Evolutionary conservation across 1,140 invertebrate species (phyloP), one percentile per base, ranked within the genome.

Genomic region (Brachionus manjavacas): DNA sequence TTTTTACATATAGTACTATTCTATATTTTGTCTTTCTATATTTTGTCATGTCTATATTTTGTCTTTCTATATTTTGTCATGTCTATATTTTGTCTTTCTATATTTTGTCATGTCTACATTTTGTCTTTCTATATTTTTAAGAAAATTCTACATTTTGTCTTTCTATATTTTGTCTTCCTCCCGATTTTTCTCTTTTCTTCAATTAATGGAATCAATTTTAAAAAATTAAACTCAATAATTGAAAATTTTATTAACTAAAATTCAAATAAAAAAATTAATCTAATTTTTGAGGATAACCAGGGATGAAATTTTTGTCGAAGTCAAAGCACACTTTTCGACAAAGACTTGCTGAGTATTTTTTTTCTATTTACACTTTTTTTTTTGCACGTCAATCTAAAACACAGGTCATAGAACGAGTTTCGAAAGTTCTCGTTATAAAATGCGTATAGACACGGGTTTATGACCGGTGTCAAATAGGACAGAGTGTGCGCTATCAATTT

Each of bases 381-480:
- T 49, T 76, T 76, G 52, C 79, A 81, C 8, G 52, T 23, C 8
- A 81, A 7, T 68, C 16, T 64, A 68, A 12, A 68, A 9, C 31
- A 81, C 20, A 81, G 23, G 31, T 81, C 79, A 41, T 68, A 41
- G 12, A 81, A 43, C 20, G 52, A 81, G 12, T 16, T 23, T 16
- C 79, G 49, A 39, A 81, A 81, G 43, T 81, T 81, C 31, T 81
- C 79, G 39, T 81, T 81, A 64, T 64, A 81, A 46, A 81, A 81
- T 7, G 79, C 79, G 79, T 81, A 81, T n/a, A 81, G 60, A 64
- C 79, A 81, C 2, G 79, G 79, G 52, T 81, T 81, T 3, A 81
- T 81, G 16, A 81, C 79, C 4, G 79, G 79, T 12, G 79, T 81
- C 14, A 81, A 46, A 68, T 81, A 81, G n/a, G 79, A 81, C 4